Conservation (phyloP, 2,113 vertebrate species). For the Tauraco erythrolophus region DNA sequence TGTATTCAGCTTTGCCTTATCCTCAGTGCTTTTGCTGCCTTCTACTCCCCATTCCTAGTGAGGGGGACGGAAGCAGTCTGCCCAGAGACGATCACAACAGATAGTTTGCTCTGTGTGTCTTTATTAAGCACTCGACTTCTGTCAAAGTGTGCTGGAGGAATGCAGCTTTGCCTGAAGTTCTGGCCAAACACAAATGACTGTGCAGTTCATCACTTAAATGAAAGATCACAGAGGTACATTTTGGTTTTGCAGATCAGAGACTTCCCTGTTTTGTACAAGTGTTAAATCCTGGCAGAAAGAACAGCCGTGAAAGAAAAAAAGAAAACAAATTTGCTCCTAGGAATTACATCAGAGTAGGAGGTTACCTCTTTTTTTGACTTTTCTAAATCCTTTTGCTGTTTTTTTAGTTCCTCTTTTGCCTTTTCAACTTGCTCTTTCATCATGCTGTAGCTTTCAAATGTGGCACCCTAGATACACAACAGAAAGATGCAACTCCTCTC, state of each 20-base stretch:
- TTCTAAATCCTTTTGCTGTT: conserved; percentile 49
- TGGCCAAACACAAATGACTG: background rate
- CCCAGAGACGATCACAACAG: background rate
- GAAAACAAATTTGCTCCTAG: background rate
- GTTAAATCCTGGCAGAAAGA: background rate
- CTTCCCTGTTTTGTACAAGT: background rate
- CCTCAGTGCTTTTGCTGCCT: background rate
- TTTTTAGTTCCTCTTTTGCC: conserved; percentile 58
- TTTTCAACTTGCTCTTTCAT: conserved; percentile 58
- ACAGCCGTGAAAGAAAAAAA: background rate
- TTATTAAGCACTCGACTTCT: background rate
- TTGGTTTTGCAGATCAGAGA: background rate
- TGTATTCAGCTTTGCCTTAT: background rate
- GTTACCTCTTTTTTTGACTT: conserved; percentile 72
- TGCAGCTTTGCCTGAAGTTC: background rate
- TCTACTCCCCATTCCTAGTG: background rate
- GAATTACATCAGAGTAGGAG: background rate
- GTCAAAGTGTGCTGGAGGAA: background rate
- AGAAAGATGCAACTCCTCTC: background rate
- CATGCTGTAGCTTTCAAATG: background rate
- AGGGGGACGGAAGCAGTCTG: background rate
- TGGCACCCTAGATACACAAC: background rate
- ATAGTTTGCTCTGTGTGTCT: background rate
- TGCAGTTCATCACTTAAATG: background rate
- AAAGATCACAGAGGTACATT: background rate